Evolutionary conservation across 1,140 invertebrate genomes (phyloP).

Genomic region (Patella vulgata): DNA sequence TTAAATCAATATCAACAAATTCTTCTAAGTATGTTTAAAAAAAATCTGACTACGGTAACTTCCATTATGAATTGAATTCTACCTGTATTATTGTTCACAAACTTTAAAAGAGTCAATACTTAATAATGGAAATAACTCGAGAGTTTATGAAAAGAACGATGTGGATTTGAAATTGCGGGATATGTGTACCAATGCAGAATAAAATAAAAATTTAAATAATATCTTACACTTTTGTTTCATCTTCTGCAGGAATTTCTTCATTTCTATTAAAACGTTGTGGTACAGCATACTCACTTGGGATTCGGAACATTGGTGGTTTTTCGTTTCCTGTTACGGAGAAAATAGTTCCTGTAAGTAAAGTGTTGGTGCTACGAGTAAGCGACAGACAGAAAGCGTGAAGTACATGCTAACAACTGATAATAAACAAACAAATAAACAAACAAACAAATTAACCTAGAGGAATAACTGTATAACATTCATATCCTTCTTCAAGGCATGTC

Average conservation of each 20-base stretch:
- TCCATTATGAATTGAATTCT: too few relatives aligned
- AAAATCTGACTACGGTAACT: too few relatives aligned
- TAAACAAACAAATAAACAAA: too few relatives aligned
- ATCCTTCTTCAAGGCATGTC: too few relatives aligned
- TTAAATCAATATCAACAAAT: neutral
- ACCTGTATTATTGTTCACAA: too few relatives aligned
- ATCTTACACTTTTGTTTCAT: constrained; percentile 9
- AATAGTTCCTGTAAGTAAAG: constrained; percentile 50
- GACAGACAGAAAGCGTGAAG: too few relatives aligned
- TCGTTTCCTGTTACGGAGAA: constrained; percentile 55
- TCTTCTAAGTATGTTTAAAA: constrained; percentile 2
- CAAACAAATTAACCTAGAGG: too few relatives aligned
- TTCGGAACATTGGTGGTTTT: constrained; percentile 37
- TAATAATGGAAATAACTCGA: neutral
- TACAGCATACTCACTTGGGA: constrained; percentile 69
- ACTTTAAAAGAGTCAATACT: too few relatives aligned
- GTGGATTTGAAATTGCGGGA: neutral
- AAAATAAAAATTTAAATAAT: too few relatives aligned
- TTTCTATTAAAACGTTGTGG: constrained; percentile 46
- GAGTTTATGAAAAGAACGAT: neutral
- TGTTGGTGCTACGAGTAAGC: neutral
- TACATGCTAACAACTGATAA: too few relatives aligned
- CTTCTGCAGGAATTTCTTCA: constrained; percentile 22
- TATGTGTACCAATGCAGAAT: neutral
- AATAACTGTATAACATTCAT: too few relatives aligned